These are phyloP conservation scores for Maniola hyperantus DNA, from an alignment of 2,888 invertebrate species.

Conservation along the genomic window DNA sequence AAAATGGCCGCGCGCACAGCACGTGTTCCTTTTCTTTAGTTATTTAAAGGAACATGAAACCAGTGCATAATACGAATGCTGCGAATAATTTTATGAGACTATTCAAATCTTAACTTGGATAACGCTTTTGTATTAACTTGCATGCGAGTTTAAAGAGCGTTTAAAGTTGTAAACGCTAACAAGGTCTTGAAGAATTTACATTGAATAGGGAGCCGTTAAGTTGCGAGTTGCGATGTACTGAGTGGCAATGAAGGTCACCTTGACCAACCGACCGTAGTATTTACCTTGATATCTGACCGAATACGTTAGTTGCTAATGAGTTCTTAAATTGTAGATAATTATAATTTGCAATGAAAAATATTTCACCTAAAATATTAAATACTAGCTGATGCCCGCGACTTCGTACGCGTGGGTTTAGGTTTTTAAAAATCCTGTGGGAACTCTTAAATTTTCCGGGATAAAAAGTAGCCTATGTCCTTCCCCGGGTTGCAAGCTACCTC, in stretches of 20 bases:
- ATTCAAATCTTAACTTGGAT: constrained; percentile 8
- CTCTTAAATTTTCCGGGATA: too few species aligned
- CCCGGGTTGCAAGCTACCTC: too few species aligned
- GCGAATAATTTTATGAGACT: constrained; percentile 7
- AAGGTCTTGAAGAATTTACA: constrained; percentile 71
- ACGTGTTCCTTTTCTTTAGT: constrained; percentile 73
- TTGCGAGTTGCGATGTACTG: constrained; percentile 63
- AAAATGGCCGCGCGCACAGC: constrained; percentile 75
- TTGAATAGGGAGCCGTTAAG: constrained; percentile 73
- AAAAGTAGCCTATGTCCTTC: too few species aligned
- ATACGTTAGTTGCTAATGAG: constrained; percentile 38
- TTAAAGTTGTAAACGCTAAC: constrained; percentile 42
- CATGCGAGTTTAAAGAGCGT: background rate
- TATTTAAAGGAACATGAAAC: constrained; percentile 54
- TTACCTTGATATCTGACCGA: constrained; percentile 51
- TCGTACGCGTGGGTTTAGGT: too few species aligned
- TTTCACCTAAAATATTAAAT: background rate
- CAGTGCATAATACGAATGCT: constrained; percentile 21
- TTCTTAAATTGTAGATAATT: constrained; percentile 22
- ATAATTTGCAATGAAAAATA: background rate
- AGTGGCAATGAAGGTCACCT: constrained; percentile 72
- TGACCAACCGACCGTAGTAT: constrained; percentile 62
- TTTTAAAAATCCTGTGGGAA: too few species aligned
- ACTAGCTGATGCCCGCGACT: too few species aligned
- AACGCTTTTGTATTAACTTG: constrained; percentile 3